A percentile compares a stretch with the other conserved stretches of the same genome.
phyloP scores from a whole-genome alignment of 2,113 vertebrate genomes.

The Corythornis madagascariensis region DNA sequence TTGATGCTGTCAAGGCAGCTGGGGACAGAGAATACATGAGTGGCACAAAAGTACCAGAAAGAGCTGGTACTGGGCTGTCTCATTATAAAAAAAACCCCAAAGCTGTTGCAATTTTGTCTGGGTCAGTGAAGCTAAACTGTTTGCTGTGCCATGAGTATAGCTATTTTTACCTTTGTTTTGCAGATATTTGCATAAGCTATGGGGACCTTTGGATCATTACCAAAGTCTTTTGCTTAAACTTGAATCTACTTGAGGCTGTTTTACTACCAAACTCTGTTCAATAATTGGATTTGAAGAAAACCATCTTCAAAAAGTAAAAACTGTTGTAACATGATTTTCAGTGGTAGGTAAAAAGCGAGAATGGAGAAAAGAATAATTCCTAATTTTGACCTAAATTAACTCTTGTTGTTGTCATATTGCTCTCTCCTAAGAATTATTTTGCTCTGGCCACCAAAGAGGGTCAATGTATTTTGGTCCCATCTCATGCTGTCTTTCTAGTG shows the following conservation, averaged over 20 bases:
- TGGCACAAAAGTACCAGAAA: neutral
- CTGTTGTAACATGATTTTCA: neutral
- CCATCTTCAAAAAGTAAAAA: neutral
- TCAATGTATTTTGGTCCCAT: neutral
- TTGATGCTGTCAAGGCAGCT: neutral
- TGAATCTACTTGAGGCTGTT: neutral
- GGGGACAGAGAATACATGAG: neutral
- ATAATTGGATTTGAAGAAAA: neutral
- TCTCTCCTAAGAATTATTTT: neutral
- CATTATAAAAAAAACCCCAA: neutral
- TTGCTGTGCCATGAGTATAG: neutral
- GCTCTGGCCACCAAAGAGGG: neutral
- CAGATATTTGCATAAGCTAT: neutral
- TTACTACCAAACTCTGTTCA: neutral
- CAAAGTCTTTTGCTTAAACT: neutral
- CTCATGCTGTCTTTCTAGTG: neutral
- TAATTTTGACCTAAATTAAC: neutral
- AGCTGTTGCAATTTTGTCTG: neutral
- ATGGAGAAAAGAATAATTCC: neutral
- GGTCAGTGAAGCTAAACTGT: neutral
- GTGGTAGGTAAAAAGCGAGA: neutral
- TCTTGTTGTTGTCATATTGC: neutral
- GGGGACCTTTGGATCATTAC: neutral
- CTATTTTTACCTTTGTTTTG: neutral
- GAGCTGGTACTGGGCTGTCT: neutral